Evolutionary conservation across 92 coral and sea anemone species (phyloP).

Genomic region (Actinostola sp.): DNA sequence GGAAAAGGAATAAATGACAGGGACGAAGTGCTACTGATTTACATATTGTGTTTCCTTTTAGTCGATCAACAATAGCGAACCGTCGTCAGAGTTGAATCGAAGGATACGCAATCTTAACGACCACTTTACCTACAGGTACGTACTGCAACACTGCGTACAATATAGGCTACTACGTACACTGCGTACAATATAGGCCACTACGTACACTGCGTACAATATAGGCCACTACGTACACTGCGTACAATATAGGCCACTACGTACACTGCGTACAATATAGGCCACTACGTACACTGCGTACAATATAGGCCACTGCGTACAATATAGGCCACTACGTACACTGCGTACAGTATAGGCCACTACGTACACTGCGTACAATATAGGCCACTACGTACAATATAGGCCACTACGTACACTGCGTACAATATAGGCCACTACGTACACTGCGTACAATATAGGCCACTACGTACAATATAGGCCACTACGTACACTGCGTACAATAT

Average conservation of each 20-base stretch:
- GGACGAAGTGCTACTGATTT: neutral
- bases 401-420: neutral
- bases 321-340: neutral
- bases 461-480: neutral
- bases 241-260: neutral
- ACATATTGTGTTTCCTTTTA: conserved; percentile 27
- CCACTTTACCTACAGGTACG: conserved; percentile 93
- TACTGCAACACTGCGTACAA: neutral
- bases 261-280: neutral
- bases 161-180: neutral
- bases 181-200: neutral
- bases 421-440: neutral
- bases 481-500: neutral
- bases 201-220: neutral
- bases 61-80: conserved; percentile 92
- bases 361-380: neutral
- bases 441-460: too few relatives aligned
- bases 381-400: neutral
- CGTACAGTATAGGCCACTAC: too few relatives aligned
- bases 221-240: neutral
- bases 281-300: neutral
- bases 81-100: conserved; percentile 67
- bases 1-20: too few relatives aligned
- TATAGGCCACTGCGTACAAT: neutral
- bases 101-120: conserved; percentile 88